Evolutionary conservation across 2,888 invertebrate species (phyloP), one percentile per base, ranked within the genome.

Genomic region (Criorhina ranunculi): DNA sequence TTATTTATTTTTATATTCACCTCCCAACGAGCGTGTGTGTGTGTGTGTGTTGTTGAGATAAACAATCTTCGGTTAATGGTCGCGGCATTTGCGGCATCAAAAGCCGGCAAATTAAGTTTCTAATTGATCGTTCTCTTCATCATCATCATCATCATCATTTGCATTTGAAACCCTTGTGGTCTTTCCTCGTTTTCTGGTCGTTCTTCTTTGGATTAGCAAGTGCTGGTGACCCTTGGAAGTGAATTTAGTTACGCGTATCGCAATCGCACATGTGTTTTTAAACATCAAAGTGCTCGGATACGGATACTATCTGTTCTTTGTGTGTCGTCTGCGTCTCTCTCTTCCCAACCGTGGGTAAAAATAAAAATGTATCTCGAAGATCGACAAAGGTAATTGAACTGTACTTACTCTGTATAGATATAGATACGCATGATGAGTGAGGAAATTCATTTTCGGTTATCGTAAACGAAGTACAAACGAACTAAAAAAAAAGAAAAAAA

Each of bases 351-450:
- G 55, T 46, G 46, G 11, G 15, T 53, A 46, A 57, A 55, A 79
- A 79, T 19, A 77, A 31, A 70, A 55, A 57, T 69, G 64, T 77
- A 64, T 82, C 70, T 72, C 44, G 24, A 55, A 51, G 51, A 60
- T 69, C 76, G 69, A 51, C 76, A 57, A 57, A 83, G 79, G 73
- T 83, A 83, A 83, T 79, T 83, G 83, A 83, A 83, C 82, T 72
- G 57, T 59, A 59, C 44, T 49, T 64, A 24, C 24, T 24, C 24
- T 24, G 24, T 24, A 24, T 24, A 24, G 24, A 24, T 59, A 78
- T 67, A 73, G 55, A 67, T 82, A 72, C 51, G 66, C 46, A 67
- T 79, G 83, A 83, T 83, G 83, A 83, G 72, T 79, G 79, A 73
- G 62, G 55, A 78, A 83, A 83, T 73, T 73, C 78, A 60, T 73